Conservation (phyloP, 2,888 invertebrate genomes). For the Balanococcus diminutus region DNA sequence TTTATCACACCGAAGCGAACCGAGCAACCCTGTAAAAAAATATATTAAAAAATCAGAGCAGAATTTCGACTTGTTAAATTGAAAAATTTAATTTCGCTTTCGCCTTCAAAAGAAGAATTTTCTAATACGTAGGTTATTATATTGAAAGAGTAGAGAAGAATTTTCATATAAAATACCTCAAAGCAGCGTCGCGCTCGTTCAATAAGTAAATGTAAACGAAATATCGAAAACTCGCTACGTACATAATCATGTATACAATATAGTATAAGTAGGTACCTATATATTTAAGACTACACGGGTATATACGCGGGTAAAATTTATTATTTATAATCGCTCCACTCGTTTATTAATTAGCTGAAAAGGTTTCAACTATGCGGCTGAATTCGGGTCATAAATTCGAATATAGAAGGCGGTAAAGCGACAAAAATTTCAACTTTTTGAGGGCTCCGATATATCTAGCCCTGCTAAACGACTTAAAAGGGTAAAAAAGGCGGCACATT, state of each 20-base stretch:
- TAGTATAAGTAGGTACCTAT: not conserved
- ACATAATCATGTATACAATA: not conserved
- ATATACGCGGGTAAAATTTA: not conserved
- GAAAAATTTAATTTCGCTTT: not conserved
- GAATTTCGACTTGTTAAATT: not conserved
- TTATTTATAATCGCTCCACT: not conserved
- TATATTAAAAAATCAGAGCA: conserved; percentile 12
- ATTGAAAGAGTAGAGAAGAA: not conserved
- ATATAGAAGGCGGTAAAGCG: not conserved
- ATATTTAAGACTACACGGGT: not conserved
- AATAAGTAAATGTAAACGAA: not conserved
- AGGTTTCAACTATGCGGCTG: not conserved
- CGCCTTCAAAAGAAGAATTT: not conserved
- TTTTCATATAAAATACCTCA: not conserved
- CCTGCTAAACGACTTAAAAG: not conserved
- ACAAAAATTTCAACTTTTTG: conserved; percentile 11
- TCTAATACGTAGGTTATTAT: not conserved
- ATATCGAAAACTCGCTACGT: not conserved
- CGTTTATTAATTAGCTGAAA: not conserved
- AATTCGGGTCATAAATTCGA: not conserved
- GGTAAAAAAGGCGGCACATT: not conserved
- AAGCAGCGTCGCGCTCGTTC: not conserved
- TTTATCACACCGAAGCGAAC: not conserved
- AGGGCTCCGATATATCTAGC: not conserved
- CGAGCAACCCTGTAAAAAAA: not conserved